Conservation (phyloP, 2,797 vertebrate species). For the Threskiornis aethiopicus region DNA sequence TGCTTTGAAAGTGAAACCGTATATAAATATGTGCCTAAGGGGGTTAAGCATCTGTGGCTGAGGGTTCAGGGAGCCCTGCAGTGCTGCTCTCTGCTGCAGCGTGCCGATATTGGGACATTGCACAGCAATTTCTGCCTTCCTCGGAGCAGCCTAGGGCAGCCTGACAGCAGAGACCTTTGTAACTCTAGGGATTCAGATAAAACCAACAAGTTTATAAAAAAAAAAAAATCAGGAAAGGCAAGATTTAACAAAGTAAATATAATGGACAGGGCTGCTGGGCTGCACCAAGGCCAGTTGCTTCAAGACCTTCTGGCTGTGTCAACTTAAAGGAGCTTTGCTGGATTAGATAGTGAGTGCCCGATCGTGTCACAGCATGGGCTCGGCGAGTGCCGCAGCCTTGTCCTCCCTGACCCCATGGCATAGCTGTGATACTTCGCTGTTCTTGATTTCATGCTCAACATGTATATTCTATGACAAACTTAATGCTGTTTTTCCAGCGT, state of each 20-base stretch:
- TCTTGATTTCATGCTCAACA: neutral
- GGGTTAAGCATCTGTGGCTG: neutral
- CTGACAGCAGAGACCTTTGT: neutral
- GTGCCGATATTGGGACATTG: neutral
- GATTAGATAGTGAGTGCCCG: neutral
- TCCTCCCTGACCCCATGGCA: neutral
- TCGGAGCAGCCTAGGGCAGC: neutral
- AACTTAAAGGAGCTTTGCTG: neutral
- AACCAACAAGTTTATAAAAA: neutral
- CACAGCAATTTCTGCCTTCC: neutral
- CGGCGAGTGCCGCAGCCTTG: fast-evolving
- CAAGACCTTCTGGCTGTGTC: neutral
- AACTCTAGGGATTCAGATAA: neutral
- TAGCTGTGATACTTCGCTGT: neutral
- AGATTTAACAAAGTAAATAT: neutral
- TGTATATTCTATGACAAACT: neutral
- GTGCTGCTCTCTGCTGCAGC: neutral
- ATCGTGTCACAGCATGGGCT: neutral
- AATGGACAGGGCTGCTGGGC: neutral
- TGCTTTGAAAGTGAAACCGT: neutral
- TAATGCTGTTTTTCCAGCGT: neutral
- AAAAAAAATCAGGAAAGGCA: neutral
- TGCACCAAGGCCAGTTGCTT: neutral
- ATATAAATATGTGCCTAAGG: neutral
- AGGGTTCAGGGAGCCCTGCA: neutral